A percentile compares a stretch with the other conserved stretches of the same genome.
These are phyloP conservation scores for Drosophila tristis DNA, from an alignment of 1,140 invertebrate species.

Conservation along the genomic window DNA sequence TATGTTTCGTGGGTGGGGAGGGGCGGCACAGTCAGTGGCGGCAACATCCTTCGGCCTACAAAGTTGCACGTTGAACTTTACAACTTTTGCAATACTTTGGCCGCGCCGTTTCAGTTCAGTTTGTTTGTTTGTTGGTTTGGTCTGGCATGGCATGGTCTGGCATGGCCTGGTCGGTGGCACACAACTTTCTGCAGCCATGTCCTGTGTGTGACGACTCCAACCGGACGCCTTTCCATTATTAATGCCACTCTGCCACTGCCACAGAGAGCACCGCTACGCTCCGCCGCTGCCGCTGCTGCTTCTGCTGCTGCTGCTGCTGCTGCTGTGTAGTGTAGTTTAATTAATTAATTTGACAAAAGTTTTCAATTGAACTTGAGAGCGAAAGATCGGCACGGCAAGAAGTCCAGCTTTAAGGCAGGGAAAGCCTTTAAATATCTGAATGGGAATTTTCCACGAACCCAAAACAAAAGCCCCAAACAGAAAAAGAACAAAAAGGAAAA, in stretches of 20 bases:
- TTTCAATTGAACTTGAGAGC: conserved; percentile 65
- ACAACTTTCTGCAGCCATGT: conserved; percentile 57
- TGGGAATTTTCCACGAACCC: conserved; percentile 5
- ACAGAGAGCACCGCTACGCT: background rate
- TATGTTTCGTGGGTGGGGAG: background rate
- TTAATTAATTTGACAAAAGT: conserved; percentile 82
- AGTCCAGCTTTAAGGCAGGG: conserved; percentile 24
- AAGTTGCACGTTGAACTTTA: conserved; percentile 74
- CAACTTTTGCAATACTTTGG: conserved; percentile 64
- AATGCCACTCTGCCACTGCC: conserved; percentile 46
- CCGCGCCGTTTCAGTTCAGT: conserved; percentile 44
- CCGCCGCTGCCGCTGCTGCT: background rate
- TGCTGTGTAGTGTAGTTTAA: conserved; percentile 68
- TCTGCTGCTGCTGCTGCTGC: background rate
- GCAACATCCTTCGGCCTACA: conserved; percentile 48
- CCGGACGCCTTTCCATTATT: conserved; percentile 77
- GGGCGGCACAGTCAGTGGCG: background rate
- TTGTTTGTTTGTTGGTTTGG: conserved; percentile 60
- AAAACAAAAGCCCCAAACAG: background rate
- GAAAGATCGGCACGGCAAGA: conserved; percentile 11
- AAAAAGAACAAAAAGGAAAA: conserved; percentile 13
- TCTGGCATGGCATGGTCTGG: conserved; percentile 5
- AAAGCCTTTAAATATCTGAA: conserved; percentile 27
- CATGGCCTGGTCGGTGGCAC: conserved; percentile 18
- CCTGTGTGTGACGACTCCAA: conserved; percentile 62